These are phyloP conservation scores for Crenuchus spilurus DNA, from an alignment of 2,797 vertebrate genomes.

Conservation along the genomic window DNA sequence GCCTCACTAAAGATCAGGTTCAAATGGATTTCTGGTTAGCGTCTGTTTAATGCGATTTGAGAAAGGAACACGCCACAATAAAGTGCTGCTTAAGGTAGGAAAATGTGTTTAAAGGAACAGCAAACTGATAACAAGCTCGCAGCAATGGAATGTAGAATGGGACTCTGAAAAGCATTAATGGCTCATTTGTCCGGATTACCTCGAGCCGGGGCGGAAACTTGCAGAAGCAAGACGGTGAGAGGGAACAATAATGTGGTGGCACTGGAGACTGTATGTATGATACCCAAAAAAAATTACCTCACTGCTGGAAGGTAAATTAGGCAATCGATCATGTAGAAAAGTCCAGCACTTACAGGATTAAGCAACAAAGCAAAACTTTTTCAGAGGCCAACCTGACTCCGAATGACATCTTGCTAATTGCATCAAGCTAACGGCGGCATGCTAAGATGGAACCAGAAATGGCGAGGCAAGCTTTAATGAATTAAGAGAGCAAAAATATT, in stretches of 20 bases:
- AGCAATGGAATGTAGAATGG: slow-evolving; percentile 74
- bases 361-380: slow-evolving; percentile 9
- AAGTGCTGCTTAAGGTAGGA: slow-evolving; percentile 82
- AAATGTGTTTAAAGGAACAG: slow-evolving; percentile 75
- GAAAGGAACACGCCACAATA: slow-evolving; percentile 85
- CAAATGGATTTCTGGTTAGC: slow-evolving; percentile 79
- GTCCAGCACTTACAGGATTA: slow-evolving; percentile 19
- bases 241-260: slow-evolving; percentile 74
- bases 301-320: slow-evolving; percentile 21
- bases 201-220: slow-evolving; percentile 67
- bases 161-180: slow-evolving; percentile 76
- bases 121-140: slow-evolving; percentile 73
- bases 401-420: slow-evolving; percentile 38
- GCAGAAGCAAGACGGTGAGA: slow-evolving; percentile 63
- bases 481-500: slow-evolving; percentile 42
- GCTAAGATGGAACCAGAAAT: slow-evolving; percentile 21
- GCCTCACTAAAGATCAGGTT: slow-evolving; percentile 74
- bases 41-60: slow-evolving; percentile 77
- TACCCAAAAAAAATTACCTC: slow-evolving; percentile 39
- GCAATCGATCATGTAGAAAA: slow-evolving; percentile 12
- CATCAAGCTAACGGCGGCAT: slow-evolving; percentile 7
- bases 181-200: slow-evolving; percentile 77
- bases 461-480: slow-evolving; percentile 39
- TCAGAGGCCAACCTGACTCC: slow-evolving; percentile 14
- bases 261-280: slow-evolving; percentile 64